A percentile compares a stretch with the other conserved stretches of the same genome.
These are phyloP conservation scores for Rhinatrema bivittatum DNA, from an alignment of 2,797 vertebrate genomes.

Conservation along the genomic window DNA sequence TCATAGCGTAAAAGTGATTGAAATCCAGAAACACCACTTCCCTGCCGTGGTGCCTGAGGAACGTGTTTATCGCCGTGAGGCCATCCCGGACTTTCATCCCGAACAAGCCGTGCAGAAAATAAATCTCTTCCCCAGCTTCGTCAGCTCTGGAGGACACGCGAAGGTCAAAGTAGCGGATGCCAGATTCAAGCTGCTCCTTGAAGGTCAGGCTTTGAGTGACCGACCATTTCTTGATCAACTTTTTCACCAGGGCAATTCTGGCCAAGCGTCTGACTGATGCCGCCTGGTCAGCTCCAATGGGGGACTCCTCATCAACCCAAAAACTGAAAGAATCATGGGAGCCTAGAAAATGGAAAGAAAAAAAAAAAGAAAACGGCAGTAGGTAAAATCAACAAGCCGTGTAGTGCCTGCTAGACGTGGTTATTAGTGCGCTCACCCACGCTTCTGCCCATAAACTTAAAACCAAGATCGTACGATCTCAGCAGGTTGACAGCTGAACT, in stretches of 20 bases:
- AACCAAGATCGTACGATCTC: too few species aligned
- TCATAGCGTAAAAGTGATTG: constrained; percentile 96
- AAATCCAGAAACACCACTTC: constrained; percentile 92
- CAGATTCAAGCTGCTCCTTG: constrained; percentile 85
- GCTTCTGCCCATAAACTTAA: too few species aligned
- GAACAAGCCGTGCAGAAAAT: constrained; percentile 93
- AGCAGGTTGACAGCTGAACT: too few species aligned
- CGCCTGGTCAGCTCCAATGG: constrained; percentile 90
- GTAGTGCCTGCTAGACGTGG: too few species aligned
- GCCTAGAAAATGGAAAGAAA: constrained; percentile 62
- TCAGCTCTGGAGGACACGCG: constrained; percentile 90
- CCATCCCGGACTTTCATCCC: constrained; percentile 88
- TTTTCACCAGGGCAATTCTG: constrained; percentile 81
- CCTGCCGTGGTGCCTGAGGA: constrained; percentile 72
- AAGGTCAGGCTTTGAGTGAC: constrained; percentile 95
- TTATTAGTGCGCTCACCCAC: too few species aligned
- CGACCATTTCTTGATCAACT: constrained; percentile 96
- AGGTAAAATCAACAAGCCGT: too few species aligned
- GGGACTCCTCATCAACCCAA: constrained; percentile 92
- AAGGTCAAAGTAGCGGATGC: constrained; percentile 95
- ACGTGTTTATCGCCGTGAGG: constrained; percentile 76
- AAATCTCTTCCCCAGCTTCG: constrained; percentile 75
- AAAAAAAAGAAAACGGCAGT: too few species aligned
- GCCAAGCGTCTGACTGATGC: constrained; percentile 80
- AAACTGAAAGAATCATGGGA: constrained; percentile 97